Base-by-base conservation (phyloP, 2,888 invertebrate species). In the Aspidiotus destructor region DNA sequence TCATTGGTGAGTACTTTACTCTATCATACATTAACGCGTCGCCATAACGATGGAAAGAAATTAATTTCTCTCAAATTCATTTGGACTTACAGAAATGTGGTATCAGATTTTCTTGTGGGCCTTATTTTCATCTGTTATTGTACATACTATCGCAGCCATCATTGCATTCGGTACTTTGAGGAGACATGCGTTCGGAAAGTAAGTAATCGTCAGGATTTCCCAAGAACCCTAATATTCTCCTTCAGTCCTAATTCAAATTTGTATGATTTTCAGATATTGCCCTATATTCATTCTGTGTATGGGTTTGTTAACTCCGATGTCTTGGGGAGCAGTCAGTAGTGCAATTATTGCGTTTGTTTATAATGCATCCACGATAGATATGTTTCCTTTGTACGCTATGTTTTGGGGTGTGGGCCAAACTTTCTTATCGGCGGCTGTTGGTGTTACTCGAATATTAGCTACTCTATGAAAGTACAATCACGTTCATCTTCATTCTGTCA, bases 51-150 rank as follows among this genome's bases (percentile, higher is more conserved):
- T 28, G 28, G 28, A 28, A 5, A 28, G 28, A 28, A 28, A 28
- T 28, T 28, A 28, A 28, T 28, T 28, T 5, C 28, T 28, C 28
- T 28, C 5, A 28, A 28, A 28, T 28, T 28, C 28, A 28, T 28
- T 28, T 58, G 13, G 58, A 17, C 7, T 62, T 62, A 9, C 86
- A 81, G 93, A 94, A 80, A 96, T 96, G 89, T 96, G 95, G 95
- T 95, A 94, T 79, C 90, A 93, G 77, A 88, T 96, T 77, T 96
- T 96, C 80, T 81, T 96, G 75, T 96, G 95, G 94, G 92, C 92
- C 70, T 81, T 96, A 75, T 91, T 93, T 78, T 95, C 95, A 13
- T 96, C 95, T 63, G 85, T 95, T 75, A 86, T 95, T 77, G 90
- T 96, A 73, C 95, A 96, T 70, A 74, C 78, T 74, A 87, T 93